Evolutionary conservation across 2,113 vertebrate genomes (phyloP).

Genomic region (Candoia aspera): DNA sequence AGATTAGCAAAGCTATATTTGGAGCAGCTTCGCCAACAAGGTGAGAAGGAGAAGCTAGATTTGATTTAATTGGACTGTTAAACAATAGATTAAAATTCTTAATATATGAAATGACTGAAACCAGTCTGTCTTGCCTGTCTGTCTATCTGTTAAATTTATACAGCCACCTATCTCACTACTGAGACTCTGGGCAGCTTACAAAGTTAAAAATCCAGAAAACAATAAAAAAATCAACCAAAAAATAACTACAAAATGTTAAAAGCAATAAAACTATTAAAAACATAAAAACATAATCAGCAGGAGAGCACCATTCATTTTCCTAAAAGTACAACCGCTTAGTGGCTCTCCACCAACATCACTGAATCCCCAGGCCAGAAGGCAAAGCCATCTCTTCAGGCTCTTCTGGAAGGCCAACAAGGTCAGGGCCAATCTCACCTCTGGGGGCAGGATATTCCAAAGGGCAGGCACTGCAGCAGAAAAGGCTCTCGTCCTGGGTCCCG

Average conservation of each 20-base stretch:
- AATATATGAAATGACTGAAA: not conserved
- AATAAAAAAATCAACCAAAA: not conserved
- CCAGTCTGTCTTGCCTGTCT: not conserved
- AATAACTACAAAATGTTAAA: not conserved
- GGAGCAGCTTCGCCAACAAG: slow-evolving; percentile 84
- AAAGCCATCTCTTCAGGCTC: not conserved
- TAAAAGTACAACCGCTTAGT: not conserved
- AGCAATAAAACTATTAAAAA: not conserved
- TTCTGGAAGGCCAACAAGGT: not conserved
- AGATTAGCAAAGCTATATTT: slow-evolving; percentile 88
- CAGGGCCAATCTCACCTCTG: not conserved
- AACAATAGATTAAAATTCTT: not conserved
- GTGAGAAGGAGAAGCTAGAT: slow-evolving; percentile 57
- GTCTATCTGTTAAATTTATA: not conserved
- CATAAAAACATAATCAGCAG: not conserved
- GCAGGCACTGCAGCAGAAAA: not conserved
- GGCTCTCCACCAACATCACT: not conserved
- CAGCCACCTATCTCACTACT: not conserved
- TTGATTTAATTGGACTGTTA: not conserved
- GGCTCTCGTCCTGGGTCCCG: not conserved
- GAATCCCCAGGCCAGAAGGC: not conserved
- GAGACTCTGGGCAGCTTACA: not conserved
- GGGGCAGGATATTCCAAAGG: not conserved
- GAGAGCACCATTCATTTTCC: not conserved
- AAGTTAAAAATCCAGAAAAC: not conserved